These are phyloP conservation scores for Eristalis pertinax DNA, from an alignment of 2,888 invertebrate genomes.

Conservation along the genomic window DNA sequence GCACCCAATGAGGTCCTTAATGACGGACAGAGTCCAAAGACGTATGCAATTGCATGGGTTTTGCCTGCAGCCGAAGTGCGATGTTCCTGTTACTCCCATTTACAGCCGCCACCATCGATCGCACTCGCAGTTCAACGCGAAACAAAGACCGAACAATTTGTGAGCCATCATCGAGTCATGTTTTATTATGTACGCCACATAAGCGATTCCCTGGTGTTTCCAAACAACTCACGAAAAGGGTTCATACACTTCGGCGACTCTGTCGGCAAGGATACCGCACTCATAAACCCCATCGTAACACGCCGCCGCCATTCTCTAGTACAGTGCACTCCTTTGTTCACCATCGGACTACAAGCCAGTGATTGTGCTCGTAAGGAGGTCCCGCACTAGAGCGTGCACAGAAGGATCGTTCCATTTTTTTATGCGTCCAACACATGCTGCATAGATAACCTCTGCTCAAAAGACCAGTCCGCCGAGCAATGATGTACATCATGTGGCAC, in stretches of 20 bases:
- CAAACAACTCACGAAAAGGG: background rate
- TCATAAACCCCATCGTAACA: background rate
- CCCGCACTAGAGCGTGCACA: background rate
- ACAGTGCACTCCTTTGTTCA: background rate
- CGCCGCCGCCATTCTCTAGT: background rate
- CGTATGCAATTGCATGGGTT: no score
- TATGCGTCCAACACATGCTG: background rate
- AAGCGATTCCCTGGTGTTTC: background rate
- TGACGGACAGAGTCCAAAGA: no score
- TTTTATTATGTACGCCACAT: background rate
- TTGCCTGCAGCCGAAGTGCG: no score
- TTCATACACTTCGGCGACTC: background rate
- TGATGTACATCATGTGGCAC: constrained; percentile 41
- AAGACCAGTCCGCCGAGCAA: background rate
- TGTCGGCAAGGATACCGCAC: background rate
- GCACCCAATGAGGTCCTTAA: no score
- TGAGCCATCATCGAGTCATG: background rate
- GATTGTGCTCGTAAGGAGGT: background rate
- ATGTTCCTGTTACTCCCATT: no score
- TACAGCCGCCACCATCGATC: no score
- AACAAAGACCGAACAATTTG: background rate
- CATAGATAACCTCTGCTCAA: background rate
- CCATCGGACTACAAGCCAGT: background rate
- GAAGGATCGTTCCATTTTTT: background rate
- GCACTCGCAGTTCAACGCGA: no score